Conservation (phyloP, 2,113 vertebrate genomes). For the Agelaius phoeniceus region DNA sequence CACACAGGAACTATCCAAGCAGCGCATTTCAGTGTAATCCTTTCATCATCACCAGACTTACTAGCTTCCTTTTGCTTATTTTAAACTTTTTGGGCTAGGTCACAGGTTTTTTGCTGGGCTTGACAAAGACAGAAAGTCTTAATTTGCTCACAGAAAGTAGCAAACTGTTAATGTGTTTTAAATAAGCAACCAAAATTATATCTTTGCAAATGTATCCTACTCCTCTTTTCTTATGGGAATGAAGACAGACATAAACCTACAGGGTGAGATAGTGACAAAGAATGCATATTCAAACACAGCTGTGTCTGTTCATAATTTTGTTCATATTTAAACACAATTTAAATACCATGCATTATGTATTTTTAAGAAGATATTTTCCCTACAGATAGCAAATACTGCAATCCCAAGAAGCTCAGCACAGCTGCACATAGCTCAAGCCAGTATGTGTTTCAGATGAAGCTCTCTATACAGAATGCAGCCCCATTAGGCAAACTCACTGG, state of each 20-base stretch:
- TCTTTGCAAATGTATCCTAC: background rate
- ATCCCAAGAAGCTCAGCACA: background rate
- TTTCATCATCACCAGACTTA: background rate
- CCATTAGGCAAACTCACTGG: background rate
- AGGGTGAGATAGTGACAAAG: background rate
- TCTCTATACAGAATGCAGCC: background rate
- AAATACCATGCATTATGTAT: background rate
- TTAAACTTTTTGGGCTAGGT: background rate
- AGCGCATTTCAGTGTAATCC: background rate
- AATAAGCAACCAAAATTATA: background rate
- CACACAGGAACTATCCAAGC: background rate
- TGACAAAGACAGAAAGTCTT: background rate
- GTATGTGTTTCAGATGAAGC: background rate
- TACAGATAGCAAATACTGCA: background rate
- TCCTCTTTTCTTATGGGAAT: background rate
- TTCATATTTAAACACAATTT: conserved; percentile 17
- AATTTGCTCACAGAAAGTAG: background rate
- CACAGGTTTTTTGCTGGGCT: background rate
- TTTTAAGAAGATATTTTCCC: background rate
- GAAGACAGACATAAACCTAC: background rate
- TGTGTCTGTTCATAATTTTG: background rate
- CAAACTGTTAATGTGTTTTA: background rate
- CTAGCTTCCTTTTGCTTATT: background rate
- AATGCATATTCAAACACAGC: conserved; percentile 4
- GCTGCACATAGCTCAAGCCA: conserved; percentile 2